A percentile compares a stretch with the other conserved stretches of the same genome.
These are phyloP conservation scores for Yoshiicerus persimilis DNA, from an alignment of 1,140 invertebrate species.

Conservation along the genomic window DNA sequence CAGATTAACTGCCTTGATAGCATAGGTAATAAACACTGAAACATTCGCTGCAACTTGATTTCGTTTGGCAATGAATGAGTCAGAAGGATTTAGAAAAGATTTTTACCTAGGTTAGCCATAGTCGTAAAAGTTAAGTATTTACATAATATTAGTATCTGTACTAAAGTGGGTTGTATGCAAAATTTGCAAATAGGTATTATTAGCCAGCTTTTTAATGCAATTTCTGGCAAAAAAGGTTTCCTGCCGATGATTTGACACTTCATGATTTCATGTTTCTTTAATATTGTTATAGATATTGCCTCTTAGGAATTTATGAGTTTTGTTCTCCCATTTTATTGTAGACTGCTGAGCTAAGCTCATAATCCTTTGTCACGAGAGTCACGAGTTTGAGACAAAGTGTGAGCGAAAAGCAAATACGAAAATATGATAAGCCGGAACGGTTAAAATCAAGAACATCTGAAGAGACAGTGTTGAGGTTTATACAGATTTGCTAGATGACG, in stretches of 20 bases:
- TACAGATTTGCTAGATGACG: neutral
- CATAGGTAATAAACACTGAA: neutral
- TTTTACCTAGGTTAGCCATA: neutral
- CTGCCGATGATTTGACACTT: neutral
- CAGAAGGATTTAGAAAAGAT: neutral
- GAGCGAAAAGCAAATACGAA: neutral
- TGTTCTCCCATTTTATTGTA: neutral
- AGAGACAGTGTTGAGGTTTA: neutral
- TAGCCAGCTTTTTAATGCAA: neutral
- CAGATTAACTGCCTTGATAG: neutral
- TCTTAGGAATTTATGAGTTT: neutral
- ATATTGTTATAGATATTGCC: neutral
- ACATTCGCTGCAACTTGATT: neutral
- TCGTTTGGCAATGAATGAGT: neutral
- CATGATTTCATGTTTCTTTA: constrained; percentile 14
- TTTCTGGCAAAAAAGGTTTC: neutral
- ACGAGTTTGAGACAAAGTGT: neutral
- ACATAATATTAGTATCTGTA: neutral
- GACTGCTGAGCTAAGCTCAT: neutral
- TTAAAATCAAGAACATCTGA: neutral
- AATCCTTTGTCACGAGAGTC: neutral
- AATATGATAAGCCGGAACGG: constrained; percentile 9
- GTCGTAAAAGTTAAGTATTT: neutral
- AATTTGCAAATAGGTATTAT: neutral
- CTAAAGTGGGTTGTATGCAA: neutral